Conservation (phyloP, 2,888 invertebrate genomes). For the Eudasyphora cyanicolor region DNA sequence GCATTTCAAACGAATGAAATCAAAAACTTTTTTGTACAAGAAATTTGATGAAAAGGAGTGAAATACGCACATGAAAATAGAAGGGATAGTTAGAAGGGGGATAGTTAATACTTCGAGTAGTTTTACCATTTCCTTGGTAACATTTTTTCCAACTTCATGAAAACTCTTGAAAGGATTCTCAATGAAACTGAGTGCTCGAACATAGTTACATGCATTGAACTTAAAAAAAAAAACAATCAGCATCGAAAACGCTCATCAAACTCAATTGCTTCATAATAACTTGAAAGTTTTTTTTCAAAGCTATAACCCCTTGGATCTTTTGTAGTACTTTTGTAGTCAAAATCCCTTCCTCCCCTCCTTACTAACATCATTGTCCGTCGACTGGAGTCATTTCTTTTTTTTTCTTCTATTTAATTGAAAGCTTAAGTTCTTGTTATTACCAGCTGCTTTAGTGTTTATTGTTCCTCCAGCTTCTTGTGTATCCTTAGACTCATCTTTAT, state of each 20-base stretch:
- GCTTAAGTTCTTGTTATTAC: slow-evolving; percentile 39
- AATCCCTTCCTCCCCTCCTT: no score
- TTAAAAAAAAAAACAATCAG: not conserved
- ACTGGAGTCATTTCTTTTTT: not conserved
- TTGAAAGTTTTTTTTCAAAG: not conserved
- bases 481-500: slow-evolving; percentile 29
- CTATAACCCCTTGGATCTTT: no score
- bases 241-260: not conserved
- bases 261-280: not conserved
- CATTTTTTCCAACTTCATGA: not conserved
- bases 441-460: slow-evolving; percentile 45
- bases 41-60: slow-evolving; percentile 16
- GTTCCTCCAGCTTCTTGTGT: slow-evolving; percentile 27
- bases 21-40: slow-evolving; percentile 2
- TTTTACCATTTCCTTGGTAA: not conserved
- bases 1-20: slow-evolving; percentile 40
- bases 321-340: no score
- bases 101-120: not conserved
- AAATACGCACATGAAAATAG: slow-evolving; percentile 3
- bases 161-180: not conserved
- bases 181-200: not conserved
- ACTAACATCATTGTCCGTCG: not conserved
- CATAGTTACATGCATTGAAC: not conserved
- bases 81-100: not conserved
- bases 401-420: slow-evolving; percentile 21